Base-by-base conservation (phyloP, 2,888 invertebrate species). In the Acronicta alni region DNA sequence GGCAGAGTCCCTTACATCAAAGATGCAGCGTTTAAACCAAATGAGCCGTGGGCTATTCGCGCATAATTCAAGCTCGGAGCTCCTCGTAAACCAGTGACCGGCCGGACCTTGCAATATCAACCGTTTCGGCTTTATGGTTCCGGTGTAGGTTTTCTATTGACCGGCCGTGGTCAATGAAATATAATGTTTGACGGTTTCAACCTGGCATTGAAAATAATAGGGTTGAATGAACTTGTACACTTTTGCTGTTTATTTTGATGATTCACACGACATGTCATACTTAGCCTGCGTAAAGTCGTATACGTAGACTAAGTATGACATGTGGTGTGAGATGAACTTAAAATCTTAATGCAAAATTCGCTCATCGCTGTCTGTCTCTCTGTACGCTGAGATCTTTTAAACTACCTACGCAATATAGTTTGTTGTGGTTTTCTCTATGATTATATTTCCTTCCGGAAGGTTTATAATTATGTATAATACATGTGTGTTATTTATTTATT, bases 11-110 rank as follows among this genome's bases (percentile, higher is more conserved):
- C 80, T 85, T 85, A 88, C 87, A 88, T 89, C 88, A 88, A 88
- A 85, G 89, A 87, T 85, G 89, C 86, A 84, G 77, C 87, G 86
- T 87, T 89, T 88, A 89, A 80, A 84, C 84, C 84, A 89, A 93
- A 92, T 89, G 92, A 91, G 87, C 87, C 92, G 89, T 88, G 83
- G 87, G 88, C 83, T 81, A 89, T 92, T 91, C 77, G 84, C 92
- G 91, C 89, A 86, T 91, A 91, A 93, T 92, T 91, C 87, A 81
- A 85, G 87, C 82, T 80, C 77, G 32, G 35, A 43, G 54, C 38
- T 49, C 12, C 46, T 59, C 39, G 49, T 61, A 52, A 61, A 54
- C 20, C 57, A 65, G 58, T 63, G 74, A 60, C 73, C 65, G 78
- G 61, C 75, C 79, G 84, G 83, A 69, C 77, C 76, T 67, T 43